Base-by-base conservation (phyloP, 1,140 invertebrate genomes). In the Drosophila ohnishii region DNA sequence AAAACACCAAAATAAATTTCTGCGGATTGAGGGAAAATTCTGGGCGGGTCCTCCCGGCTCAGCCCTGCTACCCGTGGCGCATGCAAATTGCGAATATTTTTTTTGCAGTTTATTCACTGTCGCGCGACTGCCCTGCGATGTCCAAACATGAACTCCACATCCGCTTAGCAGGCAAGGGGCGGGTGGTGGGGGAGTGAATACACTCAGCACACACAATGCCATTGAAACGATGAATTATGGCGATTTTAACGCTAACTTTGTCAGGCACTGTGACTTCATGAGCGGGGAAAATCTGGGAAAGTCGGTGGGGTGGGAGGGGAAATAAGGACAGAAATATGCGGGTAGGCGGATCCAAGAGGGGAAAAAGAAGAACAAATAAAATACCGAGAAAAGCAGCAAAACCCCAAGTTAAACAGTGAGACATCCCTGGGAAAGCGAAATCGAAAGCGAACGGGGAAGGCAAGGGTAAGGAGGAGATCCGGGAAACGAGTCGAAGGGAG, bases 191-290 rank as follows among this genome's bases (percentile, higher is more conserved):
- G 11, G 9, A 7, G 3, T 37, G 10, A 22, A 22, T 1, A 37
- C 28, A n/a, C 10, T 40, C 39, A 22, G 61, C 40, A 69, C 50
- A 59, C 71, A 67, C 65, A 70, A 56, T 50, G 67, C 75, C 79
- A 83, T 73, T 87, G 76, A 74, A 87, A 80, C 75, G 76, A 87
- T 87, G 83, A 87, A 87, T 88, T 87, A 87, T 87, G 79, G 79
- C 72, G 65, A 87, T 87, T 87, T 87, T 87, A 87, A 83, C 83
- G 79, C 79, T 72, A 79, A 77, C 74, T 82, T 55, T 76, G 61
- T 64, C 61, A 67, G 64, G 14, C 45, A 53, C 42, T 30, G 42
- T 28, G 37, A 60, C 39, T 32, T 57, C 11, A 6, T 42, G 64
- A 35, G 40, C 32, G n/a, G 28, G 35, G 22, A 34, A 42, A 50